These are phyloP conservation scores for Netelia virgata DNA, from an alignment of 2,888 invertebrate genomes.

Conservation along the genomic window DNA sequence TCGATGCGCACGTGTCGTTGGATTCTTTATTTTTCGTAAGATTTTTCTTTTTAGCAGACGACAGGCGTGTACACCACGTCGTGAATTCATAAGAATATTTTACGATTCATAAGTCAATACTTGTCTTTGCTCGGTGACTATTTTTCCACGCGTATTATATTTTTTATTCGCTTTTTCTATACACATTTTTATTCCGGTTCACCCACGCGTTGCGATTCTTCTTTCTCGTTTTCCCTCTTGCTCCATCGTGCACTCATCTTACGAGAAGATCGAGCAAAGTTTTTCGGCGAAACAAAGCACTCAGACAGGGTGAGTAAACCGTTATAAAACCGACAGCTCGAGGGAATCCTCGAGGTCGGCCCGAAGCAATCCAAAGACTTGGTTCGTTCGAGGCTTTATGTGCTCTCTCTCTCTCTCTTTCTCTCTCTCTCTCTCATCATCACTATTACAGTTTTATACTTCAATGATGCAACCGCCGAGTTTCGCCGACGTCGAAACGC, in stretches of 20 bases:
- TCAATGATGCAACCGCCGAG: neutral
- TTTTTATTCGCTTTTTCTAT: no score
- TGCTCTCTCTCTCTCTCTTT: neutral
- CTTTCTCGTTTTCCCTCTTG: conserved; percentile 3
- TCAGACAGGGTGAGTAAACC: conserved; percentile 42
- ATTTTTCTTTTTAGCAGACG: no score
- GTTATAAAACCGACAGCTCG: conserved; percentile 36
- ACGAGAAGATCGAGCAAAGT: conserved; percentile 32
- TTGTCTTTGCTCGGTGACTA: no score
- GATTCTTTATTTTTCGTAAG: no score
- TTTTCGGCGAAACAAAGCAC: conserved; percentile 47
- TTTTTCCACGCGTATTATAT: no score
- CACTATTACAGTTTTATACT: conserved; percentile 1
- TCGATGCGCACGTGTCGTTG: no score
- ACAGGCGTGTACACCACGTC: no score
- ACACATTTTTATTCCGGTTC: no score
- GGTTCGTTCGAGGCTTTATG: conserved; percentile 4
- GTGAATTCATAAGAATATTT: no score
- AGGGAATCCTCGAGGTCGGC: conserved; percentile 23
- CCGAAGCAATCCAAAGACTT: conserved; percentile 16
- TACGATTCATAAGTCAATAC: no score
- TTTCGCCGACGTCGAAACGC: neutral
- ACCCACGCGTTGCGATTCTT: neutral
- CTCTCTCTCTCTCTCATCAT: no score
- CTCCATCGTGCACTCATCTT: conserved; percentile 2